phyloP scores from a whole-genome alignment of 2,888 invertebrate genomes.

The Linyphia triangularis region DNA sequence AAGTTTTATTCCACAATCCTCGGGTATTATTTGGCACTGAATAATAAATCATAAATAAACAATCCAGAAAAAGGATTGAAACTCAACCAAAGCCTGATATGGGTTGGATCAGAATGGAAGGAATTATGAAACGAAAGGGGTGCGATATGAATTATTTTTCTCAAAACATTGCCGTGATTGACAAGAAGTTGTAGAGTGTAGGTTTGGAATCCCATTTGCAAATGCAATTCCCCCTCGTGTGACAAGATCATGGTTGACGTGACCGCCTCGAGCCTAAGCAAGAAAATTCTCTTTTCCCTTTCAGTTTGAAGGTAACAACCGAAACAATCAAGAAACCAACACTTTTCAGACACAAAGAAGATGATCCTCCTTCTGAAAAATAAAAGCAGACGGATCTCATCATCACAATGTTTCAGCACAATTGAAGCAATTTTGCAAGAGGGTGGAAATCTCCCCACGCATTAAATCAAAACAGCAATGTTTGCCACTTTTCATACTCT shows the following conservation, averaged over 20 bases:
- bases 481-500: conserved; percentile 36
- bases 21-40: too few species aligned
- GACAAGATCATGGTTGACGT: conserved; percentile 62
- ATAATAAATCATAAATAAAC: too few species aligned
- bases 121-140: not conserved
- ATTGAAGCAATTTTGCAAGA: conserved; percentile 31
- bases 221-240: conserved; percentile 52
- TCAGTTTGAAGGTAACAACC: conserved; percentile 33
- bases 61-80: too few species aligned
- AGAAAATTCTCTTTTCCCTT: conserved; percentile 55
- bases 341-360: conserved; percentile 38
- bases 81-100: too few species aligned
- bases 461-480: conserved; percentile 70
- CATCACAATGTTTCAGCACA: not conserved
- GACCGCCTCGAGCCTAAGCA: conserved; percentile 36
- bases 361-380: conserved; percentile 44
- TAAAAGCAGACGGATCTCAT: conserved; percentile 36
- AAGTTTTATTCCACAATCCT: too few species aligned
- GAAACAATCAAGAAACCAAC: conserved; percentile 62
- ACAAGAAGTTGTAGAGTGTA: conserved; percentile 55
- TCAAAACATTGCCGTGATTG: conserved; percentile 42
- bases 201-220: conserved; percentile 61
- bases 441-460: conserved; percentile 31
- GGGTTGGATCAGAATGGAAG: not conserved
- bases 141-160: conserved; percentile 19